Base-by-base conservation (phyloP, 2,113 vertebrate genomes). In the Cepphus grylle region DNA sequence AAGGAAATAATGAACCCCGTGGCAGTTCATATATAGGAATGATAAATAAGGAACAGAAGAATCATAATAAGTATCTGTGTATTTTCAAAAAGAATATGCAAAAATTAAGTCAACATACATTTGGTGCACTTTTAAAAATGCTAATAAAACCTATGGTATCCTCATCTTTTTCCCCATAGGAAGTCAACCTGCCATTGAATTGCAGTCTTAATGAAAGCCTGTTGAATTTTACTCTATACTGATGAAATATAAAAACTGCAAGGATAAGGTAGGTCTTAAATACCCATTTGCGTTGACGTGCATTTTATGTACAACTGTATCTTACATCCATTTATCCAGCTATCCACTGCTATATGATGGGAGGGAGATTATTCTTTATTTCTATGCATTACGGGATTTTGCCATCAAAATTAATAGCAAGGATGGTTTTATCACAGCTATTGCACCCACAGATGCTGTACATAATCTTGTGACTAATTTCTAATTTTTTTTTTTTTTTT, bases 381-480 rank as follows among this genome's bases (percentile, higher is more conserved):
- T 67, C 43, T 47, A 69, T 10, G 27, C 11, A 23, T 23, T 69
- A 61, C 22, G 20, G 62, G 66, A 67, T 76, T 93, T 93, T 53
- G 15, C 65, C 47, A 82, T 85, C 43, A 72, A 87, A 94, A 69
- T 38, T 69, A 89, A 76, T 69, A 80, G 27, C 58, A 65, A 94
- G 36, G 21, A 69, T 4, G 1, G 30, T 72, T 91, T 96, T 76
- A 85, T 76, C 53, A 67, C 49, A 91, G 78, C 66, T 89, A 61
- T 34, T 58, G 25, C 34, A 67, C 70, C 43, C 94, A 87, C 87
- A 95, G 81, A 94, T 94, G 74, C 87, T 45, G 36, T 56, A 88
- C 15, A 5, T 93, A 73, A 86, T 94, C 80, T 95, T 81, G 32
- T 3, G 3, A 95, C 76, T 83, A 92, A 95, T 92, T 95, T 86